Base-by-base conservation (phyloP, 2,888 invertebrate species). In the Agrotis ipsilon region DNA sequence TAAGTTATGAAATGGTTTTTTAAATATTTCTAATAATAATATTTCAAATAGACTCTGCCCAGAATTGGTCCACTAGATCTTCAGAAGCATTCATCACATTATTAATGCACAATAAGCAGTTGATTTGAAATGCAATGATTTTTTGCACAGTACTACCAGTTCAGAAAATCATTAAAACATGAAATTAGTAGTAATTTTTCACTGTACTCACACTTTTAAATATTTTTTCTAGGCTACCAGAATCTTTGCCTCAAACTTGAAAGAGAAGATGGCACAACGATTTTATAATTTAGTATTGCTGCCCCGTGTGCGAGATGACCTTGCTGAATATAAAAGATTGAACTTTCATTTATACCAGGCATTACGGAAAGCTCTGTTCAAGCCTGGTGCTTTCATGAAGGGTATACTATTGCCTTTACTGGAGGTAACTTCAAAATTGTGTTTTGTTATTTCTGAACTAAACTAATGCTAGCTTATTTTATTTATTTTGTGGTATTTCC, bases 311-410 rank as follows among this genome's bases (percentile, higher is more conserved):
- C 97, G 99, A 68, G 99, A 99, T 93, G 99, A 99, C 92, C 97
- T 99, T 65, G 97, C 98, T 11, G 99, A 99, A 93, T 99, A 98
- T 91, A 99, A 99, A 93, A 97, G 98, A 89, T 96, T 99, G 2
- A 99, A 99, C 94, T 99, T 99, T 91, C 99, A 99, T 93, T 96
- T 99, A 43, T 99, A 99, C 92, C 98, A 99, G 89, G 99, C 99
- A 0, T 91, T 99, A 60, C 97, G 98, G 78, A 99, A 99, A 93
- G 97, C 99, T 0, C 96, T 99, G 1, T 99, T 98, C 93, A 99
- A 99, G 92, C 99, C 99, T 54, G 99, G 98, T 27, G 99, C 98
- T 54, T 99, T 99, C 88, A 99, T 99, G 98, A 99, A 99, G 96
- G 99, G 98, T 55, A 97, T 98, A 81, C 92, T 98, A 60, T 89